Evolutionary conservation across 2,888 invertebrate genomes (phyloP).

Genomic region (Electrophaes corylata): DNA sequence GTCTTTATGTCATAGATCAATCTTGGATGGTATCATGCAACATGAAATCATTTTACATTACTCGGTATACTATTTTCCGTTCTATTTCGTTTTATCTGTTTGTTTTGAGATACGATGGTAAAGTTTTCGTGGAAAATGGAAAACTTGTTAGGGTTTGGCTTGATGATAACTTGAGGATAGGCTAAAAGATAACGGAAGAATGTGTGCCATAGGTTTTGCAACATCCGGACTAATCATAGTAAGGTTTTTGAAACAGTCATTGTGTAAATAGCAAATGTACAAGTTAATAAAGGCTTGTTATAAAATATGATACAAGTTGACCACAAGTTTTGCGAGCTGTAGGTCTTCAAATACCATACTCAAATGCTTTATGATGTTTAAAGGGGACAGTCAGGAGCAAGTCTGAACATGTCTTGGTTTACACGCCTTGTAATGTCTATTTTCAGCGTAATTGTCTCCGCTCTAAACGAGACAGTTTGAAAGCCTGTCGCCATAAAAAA

Average conservation of each 20-base stretch:
- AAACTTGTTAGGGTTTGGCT: slow-evolving; percentile 27
- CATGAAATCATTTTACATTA: slow-evolving; percentile 26
- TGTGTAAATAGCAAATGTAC: slow-evolving; percentile 1
- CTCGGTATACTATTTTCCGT: slow-evolving; percentile 32
- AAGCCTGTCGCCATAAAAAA: too few relatives aligned
- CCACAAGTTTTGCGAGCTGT: background rate
- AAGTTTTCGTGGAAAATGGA: slow-evolving; percentile 36
- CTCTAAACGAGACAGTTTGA: too few relatives aligned
- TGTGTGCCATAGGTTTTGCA: slow-evolving; percentile 23
- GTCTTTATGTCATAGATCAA: slow-evolving; percentile 59
- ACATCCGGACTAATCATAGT: slow-evolving; percentile 22
- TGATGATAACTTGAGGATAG: slow-evolving; percentile 5
- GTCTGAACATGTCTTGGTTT: too few relatives aligned
- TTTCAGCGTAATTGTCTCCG: too few relatives aligned
- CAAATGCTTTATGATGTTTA: too few relatives aligned
- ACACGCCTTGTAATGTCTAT: too few relatives aligned
- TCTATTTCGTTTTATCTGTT: slow-evolving; percentile 35
- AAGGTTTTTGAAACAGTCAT: slow-evolving; percentile 10
- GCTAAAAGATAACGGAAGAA: slow-evolving; percentile 26
- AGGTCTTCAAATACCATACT: background rate
- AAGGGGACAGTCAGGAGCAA: too few relatives aligned
- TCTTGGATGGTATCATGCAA: slow-evolving; percentile 61
- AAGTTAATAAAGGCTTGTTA: slow-evolving; percentile 5
- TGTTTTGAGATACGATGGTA: slow-evolving; percentile 25
- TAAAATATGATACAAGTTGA: background rate